Conservation (phyloP, 1,140 invertebrate species). For the Gonioctena quinquepunctata region DNA sequence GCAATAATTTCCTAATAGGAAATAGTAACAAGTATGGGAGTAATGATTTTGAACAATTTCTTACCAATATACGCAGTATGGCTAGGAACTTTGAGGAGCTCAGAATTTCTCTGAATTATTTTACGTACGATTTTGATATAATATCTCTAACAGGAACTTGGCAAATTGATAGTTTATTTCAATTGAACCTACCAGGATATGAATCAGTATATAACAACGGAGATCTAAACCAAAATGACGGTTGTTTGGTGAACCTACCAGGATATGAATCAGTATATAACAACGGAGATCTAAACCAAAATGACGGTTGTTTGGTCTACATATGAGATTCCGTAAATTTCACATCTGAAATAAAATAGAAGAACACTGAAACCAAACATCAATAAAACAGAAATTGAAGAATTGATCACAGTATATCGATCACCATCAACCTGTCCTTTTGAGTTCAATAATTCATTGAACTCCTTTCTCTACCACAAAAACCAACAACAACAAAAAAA, state of each 20-base stretch:
- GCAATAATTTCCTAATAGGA: too few relatives aligned
- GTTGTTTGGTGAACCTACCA: background rate
- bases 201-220: background rate
- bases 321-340: background rate
- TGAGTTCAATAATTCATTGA: slow-evolving; percentile 1
- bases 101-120: too few relatives aligned
- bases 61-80: too few relatives aligned
- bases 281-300: background rate
- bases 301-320: background rate
- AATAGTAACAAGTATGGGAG: too few relatives aligned
- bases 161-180: too few relatives aligned
- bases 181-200: too few relatives aligned
- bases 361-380: background rate
- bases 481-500: background rate
- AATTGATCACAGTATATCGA: slow-evolving; percentile 3
- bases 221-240: background rate
- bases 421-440: background rate
- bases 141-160: too few relatives aligned
- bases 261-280: background rate
- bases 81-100: too few relatives aligned
- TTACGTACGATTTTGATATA: too few relatives aligned
- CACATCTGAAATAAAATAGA: background rate
- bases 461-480: background rate
- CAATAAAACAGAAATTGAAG: background rate
- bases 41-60: too few relatives aligned